These are phyloP conservation scores for Cettia cetti DNA, from an alignment of 2,113 vertebrate species.

Conservation along the genomic window DNA sequence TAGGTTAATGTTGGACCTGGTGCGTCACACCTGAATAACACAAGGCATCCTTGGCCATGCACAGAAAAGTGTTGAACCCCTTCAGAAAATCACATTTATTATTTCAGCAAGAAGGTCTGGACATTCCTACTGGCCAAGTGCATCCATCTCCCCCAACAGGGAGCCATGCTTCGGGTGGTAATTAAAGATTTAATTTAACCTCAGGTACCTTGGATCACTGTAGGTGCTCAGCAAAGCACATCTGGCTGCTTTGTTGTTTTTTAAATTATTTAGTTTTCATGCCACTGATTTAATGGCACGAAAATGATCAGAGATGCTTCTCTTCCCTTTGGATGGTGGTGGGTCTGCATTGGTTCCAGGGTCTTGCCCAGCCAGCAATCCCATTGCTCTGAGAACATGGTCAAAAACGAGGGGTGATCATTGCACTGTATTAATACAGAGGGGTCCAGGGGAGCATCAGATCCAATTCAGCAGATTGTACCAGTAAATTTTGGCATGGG, in stretches of 20 bases:
- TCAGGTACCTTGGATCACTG: not conserved
- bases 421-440: not conserved
- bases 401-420: constrained; percentile 7
- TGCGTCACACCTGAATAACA: not conserved
- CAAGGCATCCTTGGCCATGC: not conserved
- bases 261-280: not conserved
- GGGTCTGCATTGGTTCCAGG: not conserved
- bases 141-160: not conserved
- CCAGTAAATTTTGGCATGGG: constrained; percentile 15
- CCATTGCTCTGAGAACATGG: constrained; percentile 1
- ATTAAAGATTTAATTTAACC: not conserved
- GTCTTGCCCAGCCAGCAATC: constrained; percentile 4
- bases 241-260: not conserved
- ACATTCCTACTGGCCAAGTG: not conserved
- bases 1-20: not conserved
- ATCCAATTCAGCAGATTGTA: constrained; percentile 32
- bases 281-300: not conserved
- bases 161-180: not conserved
- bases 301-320: constrained; percentile 54
- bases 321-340: not conserved
- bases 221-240: not conserved
- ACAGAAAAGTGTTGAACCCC: not conserved
- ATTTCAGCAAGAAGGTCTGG: not conserved
- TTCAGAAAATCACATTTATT: not conserved
- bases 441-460: not conserved